Conservation (phyloP, 2,113 vertebrate species). For the Lynx canadensis region DNA sequence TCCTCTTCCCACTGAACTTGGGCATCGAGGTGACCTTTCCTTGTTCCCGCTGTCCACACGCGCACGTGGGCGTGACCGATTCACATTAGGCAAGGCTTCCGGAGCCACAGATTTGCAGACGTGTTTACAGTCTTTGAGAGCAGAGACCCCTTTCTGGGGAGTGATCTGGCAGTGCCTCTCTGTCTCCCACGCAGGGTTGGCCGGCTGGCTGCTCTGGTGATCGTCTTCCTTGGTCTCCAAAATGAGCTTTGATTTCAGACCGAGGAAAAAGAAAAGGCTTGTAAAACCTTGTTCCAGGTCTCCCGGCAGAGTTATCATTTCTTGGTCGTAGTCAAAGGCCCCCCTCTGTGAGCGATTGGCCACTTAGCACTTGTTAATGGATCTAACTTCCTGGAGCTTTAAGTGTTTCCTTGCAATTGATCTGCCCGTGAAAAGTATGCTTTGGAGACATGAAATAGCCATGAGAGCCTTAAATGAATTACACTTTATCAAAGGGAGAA, state of each 20-base stretch:
- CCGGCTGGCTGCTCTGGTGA: not conserved
- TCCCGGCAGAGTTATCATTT: slow-evolving; percentile 20
- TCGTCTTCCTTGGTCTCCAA: not conserved
- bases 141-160: not conserved
- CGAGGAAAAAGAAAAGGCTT: not conserved
- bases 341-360: slow-evolving; percentile 6
- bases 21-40: not conserved
- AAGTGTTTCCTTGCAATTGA: slow-evolving; percentile 75
- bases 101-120: not conserved
- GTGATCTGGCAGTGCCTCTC: not conserved
- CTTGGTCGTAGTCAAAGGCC: slow-evolving; percentile 55
- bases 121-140: not conserved
- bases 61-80: not conserved
- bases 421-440: slow-evolving; percentile 79
- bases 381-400: slow-evolving; percentile 78
- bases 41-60: accelerated
- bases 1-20: not conserved
- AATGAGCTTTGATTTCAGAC: slow-evolving; percentile 44
- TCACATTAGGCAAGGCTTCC: too few species aligned
- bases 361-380: slow-evolving; percentile 79
- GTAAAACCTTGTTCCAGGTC: not conserved
- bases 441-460: slow-evolving; percentile 80
- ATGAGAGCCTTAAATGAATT: slow-evolving; percentile 81
- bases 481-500: slow-evolving; percentile 77
- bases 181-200: not conserved